Evolutionary conservation across 2,888 invertebrate species (phyloP).

Genomic region (Phalera bucephala): DNA sequence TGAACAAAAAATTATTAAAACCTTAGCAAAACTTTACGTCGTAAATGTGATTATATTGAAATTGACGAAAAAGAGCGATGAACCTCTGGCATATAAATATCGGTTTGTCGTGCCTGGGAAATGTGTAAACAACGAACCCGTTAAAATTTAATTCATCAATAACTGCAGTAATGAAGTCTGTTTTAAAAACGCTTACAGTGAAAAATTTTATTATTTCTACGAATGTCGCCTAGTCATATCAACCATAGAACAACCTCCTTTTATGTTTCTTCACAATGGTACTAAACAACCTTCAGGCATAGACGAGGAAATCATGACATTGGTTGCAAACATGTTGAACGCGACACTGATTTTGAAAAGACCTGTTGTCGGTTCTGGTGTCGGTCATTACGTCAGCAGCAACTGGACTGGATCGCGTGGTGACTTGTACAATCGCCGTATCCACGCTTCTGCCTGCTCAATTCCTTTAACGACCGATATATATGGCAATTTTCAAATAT

Average conservation of each 20-base stretch:
- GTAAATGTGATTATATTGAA: conserved; percentile 48
- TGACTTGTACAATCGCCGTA: conserved; percentile 44
- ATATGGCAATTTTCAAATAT: conserved; percentile 58
- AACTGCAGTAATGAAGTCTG: conserved; percentile 36
- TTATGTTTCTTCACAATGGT: conserved; percentile 47
- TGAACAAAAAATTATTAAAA: conserved; percentile 41
- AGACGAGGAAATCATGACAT: conserved; percentile 52
- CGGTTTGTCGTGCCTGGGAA: conserved; percentile 34
- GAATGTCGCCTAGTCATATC: conserved; percentile 48
- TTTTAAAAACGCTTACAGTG: conserved; percentile 40
- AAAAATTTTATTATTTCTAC: conserved; percentile 45
- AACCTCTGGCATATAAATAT: conserved; percentile 38
- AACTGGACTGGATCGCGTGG: conserved; percentile 65
- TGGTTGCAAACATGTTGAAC: conserved; percentile 45
- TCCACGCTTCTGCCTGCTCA: conserved; percentile 48
- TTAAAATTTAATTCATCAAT: conserved; percentile 27
- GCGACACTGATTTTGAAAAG: conserved; percentile 45
- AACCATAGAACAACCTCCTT: conserved; percentile 56
- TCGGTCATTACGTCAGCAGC: conserved; percentile 41
- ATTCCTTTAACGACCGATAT: conserved; percentile 43
- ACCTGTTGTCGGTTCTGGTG: conserved; percentile 34
- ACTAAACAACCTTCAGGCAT: conserved; percentile 40
- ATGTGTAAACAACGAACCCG: conserved; percentile 43
- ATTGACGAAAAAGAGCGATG: conserved; percentile 15
- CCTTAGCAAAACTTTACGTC: conserved; percentile 33